phyloP scores from a whole-genome alignment of 2,888 invertebrate genomes.

The Parnassius mnemosyne region DNA sequence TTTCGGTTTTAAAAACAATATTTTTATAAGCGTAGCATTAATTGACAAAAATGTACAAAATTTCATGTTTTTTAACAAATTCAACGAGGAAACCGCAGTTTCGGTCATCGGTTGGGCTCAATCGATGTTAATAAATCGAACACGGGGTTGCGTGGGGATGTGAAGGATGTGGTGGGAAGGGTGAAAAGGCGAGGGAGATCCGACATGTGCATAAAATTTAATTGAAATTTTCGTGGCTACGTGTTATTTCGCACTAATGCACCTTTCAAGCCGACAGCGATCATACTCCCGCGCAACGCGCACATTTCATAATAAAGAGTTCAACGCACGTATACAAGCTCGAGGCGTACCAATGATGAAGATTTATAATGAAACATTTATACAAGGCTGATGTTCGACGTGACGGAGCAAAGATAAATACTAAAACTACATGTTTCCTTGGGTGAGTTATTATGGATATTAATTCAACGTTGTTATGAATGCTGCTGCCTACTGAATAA shows the following conservation, averaged over 20 bases:
- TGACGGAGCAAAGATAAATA: constrained; percentile 2
- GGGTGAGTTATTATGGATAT: constrained; percentile 3
- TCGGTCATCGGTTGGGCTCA: constrained; percentile 55
- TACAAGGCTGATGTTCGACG: constrained; percentile 15
- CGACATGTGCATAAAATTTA: constrained; percentile 69
- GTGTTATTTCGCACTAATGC: constrained; percentile 70
- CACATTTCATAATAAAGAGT: constrained; percentile 41
- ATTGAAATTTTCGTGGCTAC: constrained; percentile 74
- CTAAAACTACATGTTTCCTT: constrained; percentile 6
- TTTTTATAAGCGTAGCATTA: too few relatives aligned
- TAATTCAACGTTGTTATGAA: not conserved
- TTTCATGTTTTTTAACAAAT: not conserved
- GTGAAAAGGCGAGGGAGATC: constrained; percentile 33
- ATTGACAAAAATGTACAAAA: too few relatives aligned
- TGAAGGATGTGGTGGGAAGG: constrained; percentile 31
- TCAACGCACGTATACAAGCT: constrained; percentile 42
- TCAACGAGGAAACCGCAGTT: constrained; percentile 45
- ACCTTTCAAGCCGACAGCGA: constrained; percentile 58
- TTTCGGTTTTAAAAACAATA: too few relatives aligned
- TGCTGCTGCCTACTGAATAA: not conserved
- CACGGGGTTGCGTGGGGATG: constrained; percentile 29
- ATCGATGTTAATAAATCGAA: constrained; percentile 66
- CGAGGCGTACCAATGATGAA: constrained; percentile 42
- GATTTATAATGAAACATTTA: constrained; percentile 37
- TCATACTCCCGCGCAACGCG: constrained; percentile 39